phyloP scores from a whole-genome alignment of 1,140 invertebrate genomes.

The Pseudomyrmex flavicornis region DNA sequence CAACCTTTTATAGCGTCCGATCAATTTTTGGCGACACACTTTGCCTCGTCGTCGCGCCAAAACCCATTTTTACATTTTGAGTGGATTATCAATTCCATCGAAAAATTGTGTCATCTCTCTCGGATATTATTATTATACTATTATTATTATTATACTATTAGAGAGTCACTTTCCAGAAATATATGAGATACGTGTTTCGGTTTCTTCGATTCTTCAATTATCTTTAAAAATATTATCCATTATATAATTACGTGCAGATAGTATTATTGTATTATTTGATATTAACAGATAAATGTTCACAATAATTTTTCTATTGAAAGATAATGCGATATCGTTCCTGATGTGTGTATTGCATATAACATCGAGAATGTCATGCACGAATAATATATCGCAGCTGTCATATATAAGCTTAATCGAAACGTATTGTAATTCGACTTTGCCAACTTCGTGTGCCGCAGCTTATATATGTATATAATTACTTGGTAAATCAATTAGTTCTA shows the following conservation, averaged over 20 bases:
- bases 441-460: slow-evolving; percentile 34
- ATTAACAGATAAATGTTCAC: no score
- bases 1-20: slow-evolving; percentile 18
- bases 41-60: background rate
- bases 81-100: background rate
- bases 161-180: background rate
- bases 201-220: background rate
- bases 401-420: slow-evolving; percentile 1
- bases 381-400: background rate
- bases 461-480: slow-evolving; percentile 26
- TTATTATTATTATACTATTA: background rate
- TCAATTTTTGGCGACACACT: slow-evolving; percentile 55
- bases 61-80: slow-evolving; percentile 30
- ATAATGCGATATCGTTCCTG: slow-evolving; percentile 35
- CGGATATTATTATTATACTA: no score
- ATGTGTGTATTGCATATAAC: background rate
- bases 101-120: no score
- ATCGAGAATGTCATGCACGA: background rate
- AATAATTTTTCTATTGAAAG: background rate
- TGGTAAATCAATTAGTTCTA: slow-evolving; percentile 52
- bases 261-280: no score
- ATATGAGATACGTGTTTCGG: background rate
- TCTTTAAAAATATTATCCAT: no score
- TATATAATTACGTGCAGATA: no score
- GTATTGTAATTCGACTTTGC: slow-evolving; percentile 25